These are phyloP conservation scores for Drosophila paucipuncta DNA, from an alignment of 2,888 invertebrate species.

Conservation along the genomic window DNA sequence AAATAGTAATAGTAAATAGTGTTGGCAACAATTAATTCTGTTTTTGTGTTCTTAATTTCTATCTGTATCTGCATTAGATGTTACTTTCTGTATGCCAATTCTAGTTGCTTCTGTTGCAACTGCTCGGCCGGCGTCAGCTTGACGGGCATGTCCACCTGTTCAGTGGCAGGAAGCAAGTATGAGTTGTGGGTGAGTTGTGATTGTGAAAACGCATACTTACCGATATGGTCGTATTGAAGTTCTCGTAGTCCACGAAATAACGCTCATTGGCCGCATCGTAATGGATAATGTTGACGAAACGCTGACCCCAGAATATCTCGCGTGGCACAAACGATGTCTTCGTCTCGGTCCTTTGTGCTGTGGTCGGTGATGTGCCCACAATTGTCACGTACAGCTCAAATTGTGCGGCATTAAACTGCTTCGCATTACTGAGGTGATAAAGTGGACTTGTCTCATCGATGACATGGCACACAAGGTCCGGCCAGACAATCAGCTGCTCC, in stretches of 20 bases:
- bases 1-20: no score
- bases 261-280: constrained; percentile 87
- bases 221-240: constrained; percentile 84
- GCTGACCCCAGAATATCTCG: constrained; percentile 94
- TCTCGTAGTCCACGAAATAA: constrained; percentile 85
- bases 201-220: constrained; percentile 48
- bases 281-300: constrained; percentile 90
- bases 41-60: not conserved
- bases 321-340: constrained; percentile 92
- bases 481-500: constrained; percentile 92
- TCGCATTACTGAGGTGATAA: constrained; percentile 90
- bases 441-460: constrained; percentile 93
- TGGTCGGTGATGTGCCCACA: constrained; percentile 92
- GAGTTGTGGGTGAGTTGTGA: not conserved
- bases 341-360: constrained; percentile 90
- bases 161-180: constrained; percentile 45
- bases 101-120: constrained; percentile 18
- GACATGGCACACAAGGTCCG: constrained; percentile 93
- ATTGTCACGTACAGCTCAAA: constrained; percentile 93
- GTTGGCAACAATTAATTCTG: not conserved
- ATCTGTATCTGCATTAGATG: not conserved
- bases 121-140: constrained; percentile 11
- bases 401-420: constrained; percentile 90
- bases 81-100: constrained; percentile 44
- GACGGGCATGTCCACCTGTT: constrained; percentile 78